phyloP scores from a whole-genome alignment of 2,888 invertebrate genomes.

The Conops quadrifasciatus region DNA sequence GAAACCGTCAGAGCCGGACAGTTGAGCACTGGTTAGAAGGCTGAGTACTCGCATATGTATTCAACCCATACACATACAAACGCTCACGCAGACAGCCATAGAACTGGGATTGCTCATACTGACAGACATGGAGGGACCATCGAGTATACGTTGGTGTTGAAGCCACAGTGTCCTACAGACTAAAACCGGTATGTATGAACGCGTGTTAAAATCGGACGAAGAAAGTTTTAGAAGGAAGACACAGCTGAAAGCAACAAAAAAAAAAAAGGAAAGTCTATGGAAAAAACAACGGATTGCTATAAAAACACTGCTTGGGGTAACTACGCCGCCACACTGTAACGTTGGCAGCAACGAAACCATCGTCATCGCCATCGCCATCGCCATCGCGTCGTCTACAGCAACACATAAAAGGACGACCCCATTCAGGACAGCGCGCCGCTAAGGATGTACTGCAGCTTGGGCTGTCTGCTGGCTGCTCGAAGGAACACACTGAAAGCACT shows the following conservation, averaged over 20 bases:
- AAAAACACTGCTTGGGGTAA: constrained; percentile 25
- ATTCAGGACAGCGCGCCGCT: constrained; percentile 26
- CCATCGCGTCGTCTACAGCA: constrained; percentile 4
- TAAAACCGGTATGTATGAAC: background rate
- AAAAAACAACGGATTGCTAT: constrained; percentile 28
- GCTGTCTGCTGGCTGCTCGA: constrained; percentile 7
- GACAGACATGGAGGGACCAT: background rate
- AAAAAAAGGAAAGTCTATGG: constrained; percentile 2
- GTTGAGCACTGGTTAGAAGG: constrained; percentile 21
- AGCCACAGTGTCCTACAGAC: background rate
- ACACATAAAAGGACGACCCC: constrained; percentile 26
- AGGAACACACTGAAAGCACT: constrained; percentile 22
- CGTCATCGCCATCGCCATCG: background rate
- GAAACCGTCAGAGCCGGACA: constrained; percentile 31
- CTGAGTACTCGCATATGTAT: constrained; percentile 20
- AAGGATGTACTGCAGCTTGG: constrained; percentile 14
- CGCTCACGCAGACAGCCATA: background rate
- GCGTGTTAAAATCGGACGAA: constrained; percentile 1
- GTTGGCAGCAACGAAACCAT: background rate
- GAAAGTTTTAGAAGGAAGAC: constrained; percentile 21
- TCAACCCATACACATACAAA: background rate
- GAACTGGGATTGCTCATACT: background rate
- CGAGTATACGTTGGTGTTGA: background rate
- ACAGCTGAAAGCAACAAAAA: background rate
- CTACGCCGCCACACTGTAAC: background rate